Conservation (phyloP, 2,888 invertebrate species). For the Drosophila algonquin region DNA sequence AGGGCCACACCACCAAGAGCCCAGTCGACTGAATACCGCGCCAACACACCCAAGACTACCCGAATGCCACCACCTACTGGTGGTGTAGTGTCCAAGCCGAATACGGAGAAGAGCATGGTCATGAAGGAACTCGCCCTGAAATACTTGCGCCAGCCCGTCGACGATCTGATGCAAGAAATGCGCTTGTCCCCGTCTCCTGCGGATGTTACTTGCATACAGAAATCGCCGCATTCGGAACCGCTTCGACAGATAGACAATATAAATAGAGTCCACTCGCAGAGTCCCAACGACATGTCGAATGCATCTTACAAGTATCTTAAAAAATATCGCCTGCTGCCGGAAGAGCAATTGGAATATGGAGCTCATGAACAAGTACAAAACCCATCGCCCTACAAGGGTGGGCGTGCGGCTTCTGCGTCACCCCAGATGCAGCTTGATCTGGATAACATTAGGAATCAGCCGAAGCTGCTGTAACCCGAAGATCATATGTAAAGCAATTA, state of each 20-base stretch:
- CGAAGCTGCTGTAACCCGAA: slow-evolving; percentile 73
- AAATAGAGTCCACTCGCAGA: slow-evolving; percentile 67
- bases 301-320: slow-evolving; percentile 82
- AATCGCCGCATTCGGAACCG: slow-evolving; percentile 40
- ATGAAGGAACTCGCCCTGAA: slow-evolving; percentile 82
- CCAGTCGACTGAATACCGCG: slow-evolving; percentile 76
- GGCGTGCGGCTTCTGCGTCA: slow-evolving; percentile 3
- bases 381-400: slow-evolving; percentile 20
- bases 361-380: slow-evolving; percentile 9
- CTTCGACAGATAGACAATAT: slow-evolving; percentile 72
- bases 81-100: slow-evolving; percentile 54
- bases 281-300: slow-evolving; percentile 79
- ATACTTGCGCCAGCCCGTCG: slow-evolving; percentile 79
- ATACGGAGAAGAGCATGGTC: slow-evolving; percentile 80
- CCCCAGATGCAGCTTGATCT: slow-evolving; percentile 66
- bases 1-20: slow-evolving; percentile 62
- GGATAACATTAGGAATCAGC: slow-evolving; percentile 80
- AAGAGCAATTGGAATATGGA: slow-evolving; percentile 60
- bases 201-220: slow-evolving; percentile 1
- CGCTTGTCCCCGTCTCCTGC: slow-evolving; percentile 38
- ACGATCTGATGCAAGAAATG: slow-evolving; percentile 76
- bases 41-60: slow-evolving; percentile 63
- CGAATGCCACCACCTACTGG: slow-evolving; percentile 2
- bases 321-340: slow-evolving; percentile 80
- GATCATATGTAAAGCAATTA: not conserved